Evolutionary conservation across 2,797 vertebrate species (phyloP).

Genomic region (Danio albolineatus): DNA sequence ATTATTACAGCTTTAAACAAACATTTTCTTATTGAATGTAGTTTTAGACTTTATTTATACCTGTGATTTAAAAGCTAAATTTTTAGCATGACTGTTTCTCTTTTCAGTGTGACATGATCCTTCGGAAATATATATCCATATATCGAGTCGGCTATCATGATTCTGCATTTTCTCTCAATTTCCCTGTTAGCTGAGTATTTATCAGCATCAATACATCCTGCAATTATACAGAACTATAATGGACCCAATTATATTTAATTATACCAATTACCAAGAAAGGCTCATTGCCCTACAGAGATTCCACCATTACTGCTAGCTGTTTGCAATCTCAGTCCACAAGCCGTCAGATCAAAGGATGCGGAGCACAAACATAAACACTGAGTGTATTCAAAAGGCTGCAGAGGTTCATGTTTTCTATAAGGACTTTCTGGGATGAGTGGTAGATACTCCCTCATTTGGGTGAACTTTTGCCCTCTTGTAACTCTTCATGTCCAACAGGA

Average conservation of each 20-base stretch:
- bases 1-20: too few species aligned
- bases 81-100: too few species aligned
- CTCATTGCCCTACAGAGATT: slow-evolving; percentile 23
- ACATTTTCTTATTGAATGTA: too few species aligned
- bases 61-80: too few species aligned
- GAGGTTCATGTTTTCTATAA: background rate
- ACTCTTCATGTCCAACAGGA: background rate
- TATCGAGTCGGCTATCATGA: background rate
- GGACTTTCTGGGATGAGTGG: slow-evolving; percentile 5
- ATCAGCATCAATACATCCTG: slow-evolving; percentile 60
- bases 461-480: background rate
- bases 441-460: background rate
- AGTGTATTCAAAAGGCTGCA: slow-evolving; percentile 11
- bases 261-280: slow-evolving; percentile 36
- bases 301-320: background rate
- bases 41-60: too few species aligned
- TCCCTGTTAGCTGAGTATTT: slow-evolving; percentile 19
- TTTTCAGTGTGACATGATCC: too few species aligned
- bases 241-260: slow-evolving; percentile 57
- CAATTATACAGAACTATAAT: slow-evolving; percentile 50
- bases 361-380: slow-evolving; percentile 21
- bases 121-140: too few species aligned
- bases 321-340: slow-evolving; percentile 18
- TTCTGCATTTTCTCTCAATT: slow-evolving; percentile 9
- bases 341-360: slow-evolving; percentile 2